phyloP scores from a whole-genome alignment of 2,797 vertebrate genomes.

The Peromyscus attwateri region DNA sequence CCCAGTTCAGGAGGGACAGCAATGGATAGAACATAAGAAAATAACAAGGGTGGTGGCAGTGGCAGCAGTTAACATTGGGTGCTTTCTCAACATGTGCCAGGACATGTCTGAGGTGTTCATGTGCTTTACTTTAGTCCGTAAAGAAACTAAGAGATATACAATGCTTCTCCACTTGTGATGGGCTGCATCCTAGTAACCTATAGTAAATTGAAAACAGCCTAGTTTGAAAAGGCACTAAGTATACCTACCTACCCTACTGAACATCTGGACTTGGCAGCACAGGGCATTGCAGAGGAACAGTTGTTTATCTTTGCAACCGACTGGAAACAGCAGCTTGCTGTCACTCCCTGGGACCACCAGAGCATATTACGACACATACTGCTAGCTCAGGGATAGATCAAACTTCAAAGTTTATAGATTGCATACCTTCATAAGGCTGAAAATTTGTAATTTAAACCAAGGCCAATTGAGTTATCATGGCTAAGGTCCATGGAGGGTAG shows the following conservation, averaged over 20 bases:
- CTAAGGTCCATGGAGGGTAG: neutral
- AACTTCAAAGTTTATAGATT: neutral
- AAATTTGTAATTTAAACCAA: neutral
- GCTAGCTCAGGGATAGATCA: neutral
- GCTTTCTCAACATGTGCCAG: neutral
- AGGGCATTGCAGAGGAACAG: neutral
- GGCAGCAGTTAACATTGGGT: accelerated
- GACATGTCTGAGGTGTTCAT: neutral
- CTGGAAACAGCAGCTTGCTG: neutral
- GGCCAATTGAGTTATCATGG: neutral
- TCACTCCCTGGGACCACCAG: neutral
- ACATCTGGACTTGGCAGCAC: neutral
- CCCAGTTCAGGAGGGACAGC: neutral
- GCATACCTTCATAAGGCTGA: neutral
- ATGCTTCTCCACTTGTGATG: neutral
- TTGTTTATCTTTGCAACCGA: neutral
- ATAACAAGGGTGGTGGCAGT: neutral
- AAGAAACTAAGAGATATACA: neutral
- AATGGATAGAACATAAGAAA: neutral
- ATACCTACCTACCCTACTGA: neutral
- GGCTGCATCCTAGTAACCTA: neutral
- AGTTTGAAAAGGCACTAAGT: neutral
- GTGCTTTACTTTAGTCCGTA: neutral
- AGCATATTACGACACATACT: neutral
- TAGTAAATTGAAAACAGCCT: neutral